phyloP scores from a whole-genome alignment of 2,888 invertebrate species.

The Flexamia atlantica region DNA sequence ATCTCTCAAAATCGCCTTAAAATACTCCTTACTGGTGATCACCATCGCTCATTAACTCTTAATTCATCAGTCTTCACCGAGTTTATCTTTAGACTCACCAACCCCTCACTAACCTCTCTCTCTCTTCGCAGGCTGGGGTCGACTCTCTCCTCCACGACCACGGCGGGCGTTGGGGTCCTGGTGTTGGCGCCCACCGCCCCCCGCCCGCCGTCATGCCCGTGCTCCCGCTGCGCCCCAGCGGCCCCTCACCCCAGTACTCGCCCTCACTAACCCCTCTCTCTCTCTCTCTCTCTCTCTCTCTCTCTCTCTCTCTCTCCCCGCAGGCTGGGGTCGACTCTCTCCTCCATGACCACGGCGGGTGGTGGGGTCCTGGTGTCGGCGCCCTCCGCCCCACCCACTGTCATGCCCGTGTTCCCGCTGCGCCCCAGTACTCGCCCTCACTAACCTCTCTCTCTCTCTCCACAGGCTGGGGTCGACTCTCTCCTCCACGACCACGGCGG shows the following conservation, averaged over 20 bases:
- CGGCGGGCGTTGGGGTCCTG: slow-evolving; percentile 76
- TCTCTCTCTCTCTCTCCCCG: no score
- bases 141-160: slow-evolving; percentile 50
- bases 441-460: not conserved
- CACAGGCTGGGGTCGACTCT: slow-evolving; percentile 58
- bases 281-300: no score
- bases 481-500: slow-evolving; percentile 54
- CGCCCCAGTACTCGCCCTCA: no score
- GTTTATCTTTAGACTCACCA: no score
- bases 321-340: slow-evolving; percentile 59
- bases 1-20: no score
- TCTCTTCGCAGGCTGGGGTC: slow-evolving; percentile 57
- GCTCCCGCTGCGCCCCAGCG: slow-evolving; percentile 86
- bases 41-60: no score
- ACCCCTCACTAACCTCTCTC: not conserved
- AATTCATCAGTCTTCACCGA: no score
- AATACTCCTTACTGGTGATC: no score
- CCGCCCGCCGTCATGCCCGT: slow-evolving; percentile 92
- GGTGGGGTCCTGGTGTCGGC: slow-evolving; percentile 79
- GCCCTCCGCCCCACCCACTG: slow-evolving; percentile 48
- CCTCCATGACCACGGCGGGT: slow-evolving; percentile 53
- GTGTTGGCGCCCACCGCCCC: slow-evolving; percentile 80
- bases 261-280: slow-evolving; percentile 70
- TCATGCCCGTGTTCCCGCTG: no score
- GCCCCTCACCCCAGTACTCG: slow-evolving; percentile 82